Conservation (phyloP, 2,888 invertebrate species). For the Cryptosula pallasiana region DNA sequence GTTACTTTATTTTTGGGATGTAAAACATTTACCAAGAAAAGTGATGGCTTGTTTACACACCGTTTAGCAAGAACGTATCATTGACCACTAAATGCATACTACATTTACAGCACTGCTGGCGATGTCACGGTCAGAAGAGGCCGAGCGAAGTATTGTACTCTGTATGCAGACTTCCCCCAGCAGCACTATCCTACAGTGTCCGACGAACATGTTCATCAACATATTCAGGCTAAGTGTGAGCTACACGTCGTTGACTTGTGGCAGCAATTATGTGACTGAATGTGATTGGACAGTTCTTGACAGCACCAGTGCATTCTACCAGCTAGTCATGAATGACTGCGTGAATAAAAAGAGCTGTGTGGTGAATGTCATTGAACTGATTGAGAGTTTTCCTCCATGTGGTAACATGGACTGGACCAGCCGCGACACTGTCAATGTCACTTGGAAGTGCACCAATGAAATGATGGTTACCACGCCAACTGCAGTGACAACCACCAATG, state of each 20-base stretch:
- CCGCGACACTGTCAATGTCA: neutral
- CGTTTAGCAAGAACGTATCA: too few species aligned
- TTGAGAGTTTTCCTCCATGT: neutral
- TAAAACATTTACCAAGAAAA: too few species aligned
- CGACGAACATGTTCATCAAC: neutral
- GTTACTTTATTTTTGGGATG: too few species aligned
- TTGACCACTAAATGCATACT: too few species aligned
- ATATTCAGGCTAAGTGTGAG: neutral
- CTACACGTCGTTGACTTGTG: neutral
- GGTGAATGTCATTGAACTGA: neutral
- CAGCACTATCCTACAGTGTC: neutral
- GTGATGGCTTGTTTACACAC: too few species aligned
- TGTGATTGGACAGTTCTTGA: neutral
- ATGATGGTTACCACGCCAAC: neutral
- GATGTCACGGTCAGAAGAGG: too few species aligned
- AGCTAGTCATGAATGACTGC: neutral
- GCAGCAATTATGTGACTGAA: neutral
- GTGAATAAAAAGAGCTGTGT: neutral
- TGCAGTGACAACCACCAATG: neutral
- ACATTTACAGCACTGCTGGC: too few species aligned
- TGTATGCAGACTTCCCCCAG: neutral
- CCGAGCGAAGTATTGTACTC: too few species aligned
- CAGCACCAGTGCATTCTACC: neutral
- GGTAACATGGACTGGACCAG: neutral
- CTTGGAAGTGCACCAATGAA: neutral